phyloP scores from a whole-genome alignment of 2,797 vertebrate species.

The Oceanodroma leucorhoa region DNA sequence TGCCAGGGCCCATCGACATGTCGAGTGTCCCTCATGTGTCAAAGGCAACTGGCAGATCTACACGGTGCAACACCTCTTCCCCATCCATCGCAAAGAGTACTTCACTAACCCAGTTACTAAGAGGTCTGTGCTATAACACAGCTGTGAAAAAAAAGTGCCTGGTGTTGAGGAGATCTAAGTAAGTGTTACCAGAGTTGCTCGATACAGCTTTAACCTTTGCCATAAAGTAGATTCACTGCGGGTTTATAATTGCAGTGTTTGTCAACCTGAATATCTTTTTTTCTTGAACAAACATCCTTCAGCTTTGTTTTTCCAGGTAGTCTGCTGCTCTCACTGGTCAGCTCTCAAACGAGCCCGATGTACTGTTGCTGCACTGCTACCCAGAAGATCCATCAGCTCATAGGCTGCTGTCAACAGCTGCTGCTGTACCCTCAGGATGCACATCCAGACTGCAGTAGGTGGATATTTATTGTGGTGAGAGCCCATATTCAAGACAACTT shows the following conservation, averaged over 20 bases:
- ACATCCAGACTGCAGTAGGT: neutral
- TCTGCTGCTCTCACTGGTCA: neutral
- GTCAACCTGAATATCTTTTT: neutral
- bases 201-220: neutral
- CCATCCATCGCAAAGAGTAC: neutral
- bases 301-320: neutral
- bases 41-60: neutral
- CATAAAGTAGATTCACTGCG: neutral
- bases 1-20: too few species aligned
- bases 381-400: neutral
- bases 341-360: accelerated
- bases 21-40: neutral
- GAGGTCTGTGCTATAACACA: neutral
- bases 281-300: neutral
- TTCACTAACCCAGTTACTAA: neutral
- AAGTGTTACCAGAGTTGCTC: neutral
- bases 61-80: neutral
- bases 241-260: neutral
- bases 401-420: neutral
- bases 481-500: neutral
- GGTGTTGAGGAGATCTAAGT: neutral
- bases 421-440: neutral
- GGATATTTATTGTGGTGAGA: too few species aligned
- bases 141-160: neutral
- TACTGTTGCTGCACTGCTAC: neutral